Conservation (phyloP, 1,140 invertebrate genomes). For the Cardiocondyla obscurior region DNA sequence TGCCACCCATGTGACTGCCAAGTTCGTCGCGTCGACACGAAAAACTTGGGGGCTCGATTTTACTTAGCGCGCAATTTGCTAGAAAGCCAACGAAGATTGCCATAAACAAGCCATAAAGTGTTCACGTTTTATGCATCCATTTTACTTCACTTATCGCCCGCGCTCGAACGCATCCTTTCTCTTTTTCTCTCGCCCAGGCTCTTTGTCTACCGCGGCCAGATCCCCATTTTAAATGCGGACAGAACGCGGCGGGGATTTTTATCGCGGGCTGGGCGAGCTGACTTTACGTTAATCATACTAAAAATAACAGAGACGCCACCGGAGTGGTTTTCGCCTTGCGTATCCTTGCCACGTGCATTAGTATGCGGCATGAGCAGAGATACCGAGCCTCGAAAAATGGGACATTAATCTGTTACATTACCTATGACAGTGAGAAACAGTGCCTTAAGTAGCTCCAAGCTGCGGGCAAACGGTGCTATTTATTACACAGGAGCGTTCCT, state of each 20-base stretch:
- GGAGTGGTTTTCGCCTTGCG: slow-evolving; percentile 52
- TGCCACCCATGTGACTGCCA: not conserved
- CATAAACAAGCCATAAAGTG: slow-evolving; percentile 48
- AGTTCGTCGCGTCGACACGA: not conserved
- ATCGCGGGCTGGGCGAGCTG: slow-evolving; percentile 7
- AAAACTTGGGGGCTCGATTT: slow-evolving; percentile 23
- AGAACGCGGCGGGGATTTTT: slow-evolving; percentile 40
- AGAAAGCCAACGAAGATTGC: slow-evolving; percentile 40
- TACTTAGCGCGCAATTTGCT: slow-evolving; percentile 38
- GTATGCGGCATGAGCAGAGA: slow-evolving; percentile 67
- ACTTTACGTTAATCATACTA: slow-evolving; percentile 64
- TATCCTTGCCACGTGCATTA: slow-evolving; percentile 62
- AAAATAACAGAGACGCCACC: slow-evolving; percentile 59
- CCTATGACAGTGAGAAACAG: slow-evolving; percentile 69
- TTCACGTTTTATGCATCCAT: slow-evolving; percentile 55
- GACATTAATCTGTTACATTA: slow-evolving; percentile 74
- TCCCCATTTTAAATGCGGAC: slow-evolving; percentile 3
- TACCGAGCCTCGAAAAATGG: slow-evolving; percentile 71
- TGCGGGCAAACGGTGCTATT: slow-evolving; percentile 66
- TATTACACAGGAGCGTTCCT: slow-evolving; percentile 50
- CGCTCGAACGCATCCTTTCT: slow-evolving; percentile 38
- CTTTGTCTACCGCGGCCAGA: not conserved
- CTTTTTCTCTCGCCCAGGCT: not conserved
- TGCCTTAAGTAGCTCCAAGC: slow-evolving; percentile 69
- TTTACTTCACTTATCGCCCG: slow-evolving; percentile 39